These are phyloP conservation scores for Agriopis aurantiaria DNA, from an alignment of 2,888 invertebrate genomes.

Conservation along the genomic window DNA sequence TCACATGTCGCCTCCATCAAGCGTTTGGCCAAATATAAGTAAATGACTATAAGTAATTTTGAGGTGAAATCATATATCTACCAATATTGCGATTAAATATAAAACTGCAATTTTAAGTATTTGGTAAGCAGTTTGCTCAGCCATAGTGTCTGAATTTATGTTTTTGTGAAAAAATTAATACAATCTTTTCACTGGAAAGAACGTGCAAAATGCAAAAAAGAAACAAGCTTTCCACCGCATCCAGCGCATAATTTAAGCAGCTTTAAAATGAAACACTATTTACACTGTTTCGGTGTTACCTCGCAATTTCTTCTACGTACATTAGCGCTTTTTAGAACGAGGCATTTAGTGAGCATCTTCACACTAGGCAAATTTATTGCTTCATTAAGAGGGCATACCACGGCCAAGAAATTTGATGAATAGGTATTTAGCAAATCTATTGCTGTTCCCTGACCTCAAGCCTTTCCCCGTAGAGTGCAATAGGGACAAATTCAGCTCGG, in stretches of 20 bases:
- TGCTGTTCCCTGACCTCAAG: no score
- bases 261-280: conserved; percentile 30
- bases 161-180: conserved; percentile 18
- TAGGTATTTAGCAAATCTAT: no score
- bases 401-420: no score
- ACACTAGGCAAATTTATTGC: not conserved
- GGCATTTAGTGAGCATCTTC: not conserved
- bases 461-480: no score
- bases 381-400: no score
- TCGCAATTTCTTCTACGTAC: conserved; percentile 16
- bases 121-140: not conserved
- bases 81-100: not conserved
- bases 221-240: conserved; percentile 22
- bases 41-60: no score
- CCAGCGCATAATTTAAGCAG: conserved; percentile 32
- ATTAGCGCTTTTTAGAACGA: conserved; percentile 18
- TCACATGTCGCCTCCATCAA: no score
- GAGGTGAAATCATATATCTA: no score
- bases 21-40: no score
- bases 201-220: conserved; percentile 28
- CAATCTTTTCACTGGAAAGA: conserved; percentile 22
- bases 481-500: no score
- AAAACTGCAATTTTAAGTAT: not conserved
- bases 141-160: conserved; percentile 11
- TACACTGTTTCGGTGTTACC: conserved; percentile 18